Conservation (phyloP, 2,113 vertebrate species). For the Rhagologus leucostigma region DNA sequence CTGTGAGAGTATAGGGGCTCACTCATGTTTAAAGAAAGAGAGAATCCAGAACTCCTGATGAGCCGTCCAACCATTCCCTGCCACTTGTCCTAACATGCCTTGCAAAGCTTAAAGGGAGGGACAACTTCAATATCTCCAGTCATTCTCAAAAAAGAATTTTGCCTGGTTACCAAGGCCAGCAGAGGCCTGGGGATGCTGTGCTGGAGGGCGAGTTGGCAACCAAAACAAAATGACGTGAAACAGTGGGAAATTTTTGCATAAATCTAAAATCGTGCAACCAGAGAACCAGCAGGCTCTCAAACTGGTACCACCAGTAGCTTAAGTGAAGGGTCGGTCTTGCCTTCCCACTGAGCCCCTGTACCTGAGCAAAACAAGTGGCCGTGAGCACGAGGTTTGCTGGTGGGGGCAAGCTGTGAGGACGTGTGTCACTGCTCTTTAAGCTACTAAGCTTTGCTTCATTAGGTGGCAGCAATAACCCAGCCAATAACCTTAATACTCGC, state of each 20-base stretch:
- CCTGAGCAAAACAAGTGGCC: neutral
- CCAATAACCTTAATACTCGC: neutral
- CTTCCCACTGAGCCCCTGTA: neutral
- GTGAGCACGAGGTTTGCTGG: neutral
- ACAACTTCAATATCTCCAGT: neutral
- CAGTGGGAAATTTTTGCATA: neutral
- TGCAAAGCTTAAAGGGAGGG: neutral
- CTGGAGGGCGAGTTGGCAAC: neutral
- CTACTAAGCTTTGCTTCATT: neutral
- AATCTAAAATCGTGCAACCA: neutral
- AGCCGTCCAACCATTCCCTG: neutral
- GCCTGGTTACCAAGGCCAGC: neutral
- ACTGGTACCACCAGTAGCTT: neutral
- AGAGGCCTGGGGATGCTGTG: neutral
- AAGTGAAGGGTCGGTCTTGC: accelerated
- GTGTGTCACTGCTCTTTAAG: accelerated
- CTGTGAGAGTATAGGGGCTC: neutral
- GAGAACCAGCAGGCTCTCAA: neutral
- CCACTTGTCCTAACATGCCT: neutral
- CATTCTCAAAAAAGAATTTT: neutral
- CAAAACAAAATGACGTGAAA: neutral
- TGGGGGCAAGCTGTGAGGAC: neutral
- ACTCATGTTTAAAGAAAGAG: neutral
- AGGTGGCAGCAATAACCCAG: neutral
- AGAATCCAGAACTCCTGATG: neutral